phyloP scores from a whole-genome alignment of 2,797 vertebrate species.

The Phrynocephalus vlangalii region DNA sequence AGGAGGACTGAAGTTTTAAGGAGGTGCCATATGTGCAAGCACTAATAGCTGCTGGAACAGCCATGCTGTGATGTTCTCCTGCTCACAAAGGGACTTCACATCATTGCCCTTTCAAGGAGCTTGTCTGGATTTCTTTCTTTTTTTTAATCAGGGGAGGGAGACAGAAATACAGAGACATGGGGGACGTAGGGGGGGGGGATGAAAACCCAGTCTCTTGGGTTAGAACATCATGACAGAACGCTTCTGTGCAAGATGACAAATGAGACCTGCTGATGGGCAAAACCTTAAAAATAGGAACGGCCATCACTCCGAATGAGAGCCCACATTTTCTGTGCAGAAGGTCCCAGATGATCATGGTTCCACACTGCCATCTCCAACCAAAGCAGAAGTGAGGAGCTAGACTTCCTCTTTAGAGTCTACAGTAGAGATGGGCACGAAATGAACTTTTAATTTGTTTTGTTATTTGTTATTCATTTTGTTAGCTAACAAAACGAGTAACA shows the following conservation, averaged over 20 bases:
- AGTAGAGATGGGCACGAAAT: no score
- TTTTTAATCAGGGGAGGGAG: no score
- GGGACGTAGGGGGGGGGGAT: no score
- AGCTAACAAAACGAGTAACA: no score
- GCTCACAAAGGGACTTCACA: background rate
- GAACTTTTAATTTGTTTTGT: no score
- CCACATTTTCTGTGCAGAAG: background rate
- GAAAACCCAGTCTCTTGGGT: background rate
- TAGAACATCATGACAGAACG: no score
- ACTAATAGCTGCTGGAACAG: background rate
- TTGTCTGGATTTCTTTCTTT: background rate
- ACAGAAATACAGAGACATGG: no score
- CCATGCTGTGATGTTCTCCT: background rate
- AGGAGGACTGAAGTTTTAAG: background rate
- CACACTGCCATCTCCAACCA: background rate
- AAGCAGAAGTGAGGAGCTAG: no score
- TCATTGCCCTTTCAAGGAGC: background rate
- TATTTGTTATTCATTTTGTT: no score
- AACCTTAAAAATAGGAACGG: background rate
- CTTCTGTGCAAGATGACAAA: background rate
- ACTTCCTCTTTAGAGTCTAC: no score
- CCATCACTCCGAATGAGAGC: background rate
- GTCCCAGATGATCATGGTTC: no score
- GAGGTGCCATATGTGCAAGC: rapidly evolving
- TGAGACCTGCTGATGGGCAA: background rate